Conservation (phyloP, 2,797 vertebrate genomes). For the Leuciscus waleckii region DNA sequence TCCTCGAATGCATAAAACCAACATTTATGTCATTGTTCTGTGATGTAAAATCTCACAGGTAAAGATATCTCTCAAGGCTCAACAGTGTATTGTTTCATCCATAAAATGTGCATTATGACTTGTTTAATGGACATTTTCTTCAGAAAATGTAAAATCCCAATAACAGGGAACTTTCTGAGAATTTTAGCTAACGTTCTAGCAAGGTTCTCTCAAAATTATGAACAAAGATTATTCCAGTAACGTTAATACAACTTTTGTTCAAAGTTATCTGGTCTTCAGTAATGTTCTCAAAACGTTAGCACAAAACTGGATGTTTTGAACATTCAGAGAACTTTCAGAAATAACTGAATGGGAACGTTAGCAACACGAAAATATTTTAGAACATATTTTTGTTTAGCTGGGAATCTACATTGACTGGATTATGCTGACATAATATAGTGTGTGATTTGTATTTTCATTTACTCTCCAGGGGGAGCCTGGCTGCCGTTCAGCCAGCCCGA, state of each 20-base stretch:
- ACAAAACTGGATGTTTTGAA: neutral
- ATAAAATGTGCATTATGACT: neutral
- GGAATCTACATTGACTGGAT: neutral
- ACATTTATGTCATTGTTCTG: neutral
- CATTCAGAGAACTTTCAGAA: neutral
- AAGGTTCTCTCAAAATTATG: neutral
- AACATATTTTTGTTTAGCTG: neutral
- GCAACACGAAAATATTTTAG: neutral
- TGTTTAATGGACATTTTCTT: neutral
- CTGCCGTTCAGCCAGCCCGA: slow-evolving; percentile 80
- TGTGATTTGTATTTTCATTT: slow-evolving; percentile 29
- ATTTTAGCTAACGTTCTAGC: neutral
- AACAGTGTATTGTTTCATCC: neutral
- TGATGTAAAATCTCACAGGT: neutral
- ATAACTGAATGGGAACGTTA: neutral
- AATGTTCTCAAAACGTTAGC: neutral
- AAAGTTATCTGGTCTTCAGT: neutral
- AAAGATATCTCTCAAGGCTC: neutral
- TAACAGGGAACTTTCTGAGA: neutral
- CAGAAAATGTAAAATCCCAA: neutral
- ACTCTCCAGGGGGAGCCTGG: slow-evolving; percentile 79
- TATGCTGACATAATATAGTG: neutral
- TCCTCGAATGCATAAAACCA: neutral
- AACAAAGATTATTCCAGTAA: neutral
- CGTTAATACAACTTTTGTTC: neutral